Evolutionary conservation across 2,113 vertebrate species (phyloP).

Genomic region (Onychorhynchus coronatus): DNA sequence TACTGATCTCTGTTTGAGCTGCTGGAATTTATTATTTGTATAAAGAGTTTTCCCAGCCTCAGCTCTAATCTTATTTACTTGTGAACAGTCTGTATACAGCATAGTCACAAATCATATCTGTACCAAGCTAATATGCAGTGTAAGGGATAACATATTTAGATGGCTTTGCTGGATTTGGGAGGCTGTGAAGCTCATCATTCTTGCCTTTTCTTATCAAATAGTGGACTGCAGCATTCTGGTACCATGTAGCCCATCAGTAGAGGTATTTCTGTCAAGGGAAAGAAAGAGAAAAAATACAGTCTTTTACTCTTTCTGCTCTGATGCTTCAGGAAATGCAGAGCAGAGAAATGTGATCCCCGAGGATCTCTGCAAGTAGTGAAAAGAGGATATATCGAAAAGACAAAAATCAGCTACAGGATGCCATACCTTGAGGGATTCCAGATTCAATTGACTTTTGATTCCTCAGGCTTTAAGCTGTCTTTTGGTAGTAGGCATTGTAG

Average conservation of each 20-base stretch:
- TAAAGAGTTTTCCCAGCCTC: not conserved
- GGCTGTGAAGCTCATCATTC: not conserved
- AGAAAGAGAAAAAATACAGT: not conserved
- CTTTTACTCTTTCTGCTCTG: slow-evolving; percentile 7
- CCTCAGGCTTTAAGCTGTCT: not conserved
- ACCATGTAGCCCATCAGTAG: not conserved
- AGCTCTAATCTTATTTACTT: not conserved
- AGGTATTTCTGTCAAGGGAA: not conserved
- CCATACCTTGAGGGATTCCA: not conserved
- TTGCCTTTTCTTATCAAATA: not conserved
- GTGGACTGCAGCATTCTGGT: not conserved
- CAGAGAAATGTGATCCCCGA: slow-evolving; percentile 20
- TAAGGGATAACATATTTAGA: not conserved
- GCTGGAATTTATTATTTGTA: not conserved
- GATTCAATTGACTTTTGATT: not conserved
- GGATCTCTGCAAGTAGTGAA: not conserved
- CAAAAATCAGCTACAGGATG: not conserved
- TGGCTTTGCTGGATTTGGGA: not conserved
- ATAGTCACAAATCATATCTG: not conserved
- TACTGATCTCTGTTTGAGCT: not conserved
- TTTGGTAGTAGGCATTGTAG: not conserved
- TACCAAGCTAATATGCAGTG: not conserved
- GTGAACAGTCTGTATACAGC: not conserved
- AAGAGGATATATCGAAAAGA: not conserved
- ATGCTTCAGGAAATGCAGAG: not conserved